These are phyloP conservation scores for Tetragonula carbonaria DNA, from an alignment of 2,888 invertebrate species.

Conservation along the genomic window DNA sequence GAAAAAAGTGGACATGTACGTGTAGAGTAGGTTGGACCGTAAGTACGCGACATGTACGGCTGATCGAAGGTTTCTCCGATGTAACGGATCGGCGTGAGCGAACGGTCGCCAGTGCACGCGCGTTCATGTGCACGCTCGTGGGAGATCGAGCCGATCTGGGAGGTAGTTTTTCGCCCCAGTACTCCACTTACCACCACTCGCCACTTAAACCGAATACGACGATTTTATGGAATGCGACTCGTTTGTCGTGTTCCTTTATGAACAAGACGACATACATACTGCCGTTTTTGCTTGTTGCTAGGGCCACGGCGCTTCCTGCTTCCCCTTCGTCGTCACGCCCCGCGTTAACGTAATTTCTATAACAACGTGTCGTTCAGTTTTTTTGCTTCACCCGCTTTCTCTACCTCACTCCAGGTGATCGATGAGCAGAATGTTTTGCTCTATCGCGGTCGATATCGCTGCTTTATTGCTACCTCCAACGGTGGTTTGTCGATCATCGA, in stretches of 20 bases:
- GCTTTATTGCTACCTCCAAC: not conserved
- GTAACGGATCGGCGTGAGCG: conserved; percentile 73
- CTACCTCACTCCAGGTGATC: not conserved
- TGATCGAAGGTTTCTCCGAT: conserved; percentile 76
- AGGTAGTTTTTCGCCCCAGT: conserved; percentile 82
- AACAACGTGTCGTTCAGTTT: not conserved
- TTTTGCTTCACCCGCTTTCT: not conserved
- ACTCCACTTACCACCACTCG: conserved; percentile 78
- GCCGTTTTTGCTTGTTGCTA: conserved; percentile 35
- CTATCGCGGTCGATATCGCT: not conserved
- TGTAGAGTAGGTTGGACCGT: conserved; percentile 32
- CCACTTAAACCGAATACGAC: conserved; percentile 75
- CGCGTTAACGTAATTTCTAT: not conserved
- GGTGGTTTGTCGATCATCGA: not conserved
- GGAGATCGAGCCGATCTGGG: conserved; percentile 72
- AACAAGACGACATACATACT: conserved; percentile 72
- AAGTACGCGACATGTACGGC: not conserved
- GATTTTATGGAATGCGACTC: conserved; percentile 76
- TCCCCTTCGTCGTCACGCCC: not conserved
- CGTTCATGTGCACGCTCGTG: conserved; percentile 36
- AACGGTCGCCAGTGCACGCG: conserved; percentile 34
- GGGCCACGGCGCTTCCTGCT: conserved; percentile 38
- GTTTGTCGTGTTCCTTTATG: conserved; percentile 66
- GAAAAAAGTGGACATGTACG: conserved; percentile 19
- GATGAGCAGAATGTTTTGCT: not conserved